These are phyloP conservation scores for Achatina immaculata DNA, from an alignment of 1,140 invertebrate genomes.

Conservation along the genomic window DNA sequence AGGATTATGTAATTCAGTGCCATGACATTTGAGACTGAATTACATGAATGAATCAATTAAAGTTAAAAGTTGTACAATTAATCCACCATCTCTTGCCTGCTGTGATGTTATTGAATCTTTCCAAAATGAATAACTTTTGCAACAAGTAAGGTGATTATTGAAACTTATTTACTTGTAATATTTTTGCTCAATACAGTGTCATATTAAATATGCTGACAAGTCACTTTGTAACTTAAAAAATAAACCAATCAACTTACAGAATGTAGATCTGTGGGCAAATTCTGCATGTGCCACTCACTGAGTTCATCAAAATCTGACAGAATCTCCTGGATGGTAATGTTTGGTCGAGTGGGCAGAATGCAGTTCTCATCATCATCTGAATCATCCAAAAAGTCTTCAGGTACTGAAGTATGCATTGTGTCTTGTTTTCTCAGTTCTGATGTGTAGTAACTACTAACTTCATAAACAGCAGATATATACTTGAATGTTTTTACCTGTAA, in stretches of 20 bases:
- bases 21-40: too few relatives aligned
- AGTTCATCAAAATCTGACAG: slow-evolving; percentile 68
- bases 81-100: too few relatives aligned
- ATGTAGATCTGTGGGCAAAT: slow-evolving; percentile 65
- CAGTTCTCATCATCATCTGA: slow-evolving; percentile 59
- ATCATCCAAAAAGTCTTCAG: slow-evolving; percentile 53
- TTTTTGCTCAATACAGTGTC: too few relatives aligned
- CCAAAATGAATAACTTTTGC: too few relatives aligned
- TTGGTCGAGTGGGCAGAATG: slow-evolving; percentile 51
- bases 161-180: too few relatives aligned
- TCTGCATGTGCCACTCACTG: slow-evolving; percentile 63
- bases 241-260: slow-evolving; percentile 36
- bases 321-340: slow-evolving; percentile 65
- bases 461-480: slow-evolving; percentile 61
- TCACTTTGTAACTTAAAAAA: not conserved
- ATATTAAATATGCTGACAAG: too few relatives aligned
- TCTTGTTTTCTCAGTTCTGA: slow-evolving; percentile 61
- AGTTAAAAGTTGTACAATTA: too few relatives aligned
- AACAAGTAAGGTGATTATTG: too few relatives aligned
- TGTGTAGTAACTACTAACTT: slow-evolving; percentile 65
- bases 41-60: too few relatives aligned
- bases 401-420: slow-evolving; percentile 56
- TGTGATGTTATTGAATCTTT: too few relatives aligned
- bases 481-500: slow-evolving; percentile 58
- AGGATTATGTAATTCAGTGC: too few relatives aligned